phyloP scores from a whole-genome alignment of 2,888 invertebrate species.

The Pyrgus malvae region DNA sequence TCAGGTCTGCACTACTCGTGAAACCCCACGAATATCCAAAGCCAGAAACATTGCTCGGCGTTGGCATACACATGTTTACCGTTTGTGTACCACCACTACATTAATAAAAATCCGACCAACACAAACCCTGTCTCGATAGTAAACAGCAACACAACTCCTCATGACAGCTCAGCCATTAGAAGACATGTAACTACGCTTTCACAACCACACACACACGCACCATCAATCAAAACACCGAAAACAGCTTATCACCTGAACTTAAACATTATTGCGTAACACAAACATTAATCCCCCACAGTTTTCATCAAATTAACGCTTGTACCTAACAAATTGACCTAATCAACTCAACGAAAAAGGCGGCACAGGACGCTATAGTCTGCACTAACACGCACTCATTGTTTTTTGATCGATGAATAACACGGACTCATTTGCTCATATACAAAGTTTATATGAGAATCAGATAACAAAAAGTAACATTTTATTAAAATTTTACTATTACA shows the following conservation, averaged over 20 bases:
- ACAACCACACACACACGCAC: slow-evolving; percentile 76
- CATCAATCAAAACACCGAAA: slow-evolving; percentile 68
- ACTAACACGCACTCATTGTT: slow-evolving; percentile 66
- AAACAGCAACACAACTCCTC: slow-evolving; percentile 73
- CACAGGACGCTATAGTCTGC: slow-evolving; percentile 69
- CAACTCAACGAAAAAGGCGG: slow-evolving; percentile 69
- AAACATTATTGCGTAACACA: slow-evolving; percentile 43
- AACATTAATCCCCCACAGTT: slow-evolving; percentile 2
- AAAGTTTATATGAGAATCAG: slow-evolving; percentile 19
- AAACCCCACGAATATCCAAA: slow-evolving; percentile 80
- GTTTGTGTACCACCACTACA: slow-evolving; percentile 51
- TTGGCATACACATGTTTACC: slow-evolving; percentile 79
- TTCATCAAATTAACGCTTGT: slow-evolving; percentile 1
- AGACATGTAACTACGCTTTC: slow-evolving; percentile 75
- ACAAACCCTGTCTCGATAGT: slow-evolving; percentile 73
- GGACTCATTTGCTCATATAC: slow-evolving; percentile 39
- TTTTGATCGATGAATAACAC: slow-evolving; percentile 38
- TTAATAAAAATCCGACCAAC: slow-evolving; percentile 66
- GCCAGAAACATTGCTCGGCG: slow-evolving; percentile 77
- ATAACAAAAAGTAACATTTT: slow-evolving; percentile 19
- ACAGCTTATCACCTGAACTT: slow-evolving; percentile 39
- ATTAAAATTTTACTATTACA: slow-evolving; percentile 42
- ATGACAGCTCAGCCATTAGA: slow-evolving; percentile 78
- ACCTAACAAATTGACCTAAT: slow-evolving; percentile 56
- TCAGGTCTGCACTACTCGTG: slow-evolving; percentile 73